Evolutionary conservation across 2,888 invertebrate genomes (phyloP), one percentile per base, ranked within the genome.

Genomic region (Aphodius sticticus): DNA sequence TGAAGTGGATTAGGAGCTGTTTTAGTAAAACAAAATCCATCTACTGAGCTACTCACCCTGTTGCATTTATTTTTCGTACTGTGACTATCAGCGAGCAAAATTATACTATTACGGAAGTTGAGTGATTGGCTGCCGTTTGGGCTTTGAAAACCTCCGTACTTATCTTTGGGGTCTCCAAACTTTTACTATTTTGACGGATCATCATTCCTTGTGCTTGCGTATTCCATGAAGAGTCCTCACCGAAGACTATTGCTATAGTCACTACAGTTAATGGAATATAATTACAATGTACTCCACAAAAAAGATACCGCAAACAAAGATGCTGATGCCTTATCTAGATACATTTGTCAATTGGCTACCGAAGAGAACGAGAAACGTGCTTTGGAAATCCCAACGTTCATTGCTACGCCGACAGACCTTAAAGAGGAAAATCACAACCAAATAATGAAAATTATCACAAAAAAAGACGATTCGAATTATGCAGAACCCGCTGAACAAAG

Each of bases 101-200:
- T n/a, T 88, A 88, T 82, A 85, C 86, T 16, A 87, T 88, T 82
- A 82, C 87, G 14, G 86, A 88, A 77, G 85, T 87, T 81, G 88
- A 89, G 83, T 87, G 86, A 3, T 81, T 86, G 38, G 84, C 85
- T 38, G 81, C 87, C 16, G 80, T 85, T 7, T 88, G 85, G 83
- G 86, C 53, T 15, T 36, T 81, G 53, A 16, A 16, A 16, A 78
- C 5, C 69, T 78, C 9, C 16, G 81, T 38, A 75, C 80, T 26
- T 81, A n/a, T n/a, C n/a, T n/a, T n/a, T n/a, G n/a, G n/a, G n/a
- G n/a, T n/a, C n/a, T n/a, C n/a, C n/a, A n/a, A n/a, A n/a, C 7
- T 78, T 81, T 16, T 77, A 79, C 35, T n/a, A n/a, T n/a, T n/a
- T n/a, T n/a, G n/a, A n/a, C n/a, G n/a, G n/a, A n/a, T n/a, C n/a